A percentile compares a stretch with the other conserved stretches of the same genome.
phyloP scores from a whole-genome alignment of 1,140 invertebrate genomes.

The Cotesia typhae region DNA sequence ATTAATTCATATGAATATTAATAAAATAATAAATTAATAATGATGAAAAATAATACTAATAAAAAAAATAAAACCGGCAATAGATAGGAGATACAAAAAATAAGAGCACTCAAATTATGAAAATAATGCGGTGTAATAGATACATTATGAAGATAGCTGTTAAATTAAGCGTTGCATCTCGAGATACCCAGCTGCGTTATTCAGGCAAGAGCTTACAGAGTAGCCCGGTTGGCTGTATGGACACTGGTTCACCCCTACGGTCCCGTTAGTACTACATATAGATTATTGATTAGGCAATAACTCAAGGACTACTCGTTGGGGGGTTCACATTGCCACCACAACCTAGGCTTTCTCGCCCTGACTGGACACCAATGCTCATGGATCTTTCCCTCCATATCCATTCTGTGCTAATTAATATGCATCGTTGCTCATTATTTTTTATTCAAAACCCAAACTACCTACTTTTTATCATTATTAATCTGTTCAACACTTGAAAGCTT shows the following conservation, averaged over 20 bases:
- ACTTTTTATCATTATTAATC: no score
- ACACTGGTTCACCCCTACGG: conserved; percentile 50
- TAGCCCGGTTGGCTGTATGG: conserved; percentile 55
- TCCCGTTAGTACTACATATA: conserved; percentile 44
- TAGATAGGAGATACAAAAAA: neutral
- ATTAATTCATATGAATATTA: no score
- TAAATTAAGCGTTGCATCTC: conserved; percentile 36
- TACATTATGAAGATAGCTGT: conserved; percentile 35
- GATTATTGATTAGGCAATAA: conserved; percentile 66
- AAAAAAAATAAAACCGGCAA: no score
- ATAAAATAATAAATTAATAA: no score
- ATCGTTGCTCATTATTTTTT: no score
- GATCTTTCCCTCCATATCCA: neutral
- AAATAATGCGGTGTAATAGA: conserved; percentile 20
- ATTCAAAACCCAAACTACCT: no score
- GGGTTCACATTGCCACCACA: conserved; percentile 62
- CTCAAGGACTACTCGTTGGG: conserved; percentile 62
- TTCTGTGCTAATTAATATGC: neutral
- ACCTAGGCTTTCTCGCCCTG: conserved; percentile 36
- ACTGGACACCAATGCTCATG: neutral
- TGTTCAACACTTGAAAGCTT: no score
- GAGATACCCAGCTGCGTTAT: conserved; percentile 56
- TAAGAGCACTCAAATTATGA: conserved; percentile 5
- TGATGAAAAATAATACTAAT: no score
- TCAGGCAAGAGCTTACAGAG: conserved; percentile 57